Evolutionary conservation across 2,797 vertebrate genomes (phyloP).

Genomic region (Danio choprae): DNA sequence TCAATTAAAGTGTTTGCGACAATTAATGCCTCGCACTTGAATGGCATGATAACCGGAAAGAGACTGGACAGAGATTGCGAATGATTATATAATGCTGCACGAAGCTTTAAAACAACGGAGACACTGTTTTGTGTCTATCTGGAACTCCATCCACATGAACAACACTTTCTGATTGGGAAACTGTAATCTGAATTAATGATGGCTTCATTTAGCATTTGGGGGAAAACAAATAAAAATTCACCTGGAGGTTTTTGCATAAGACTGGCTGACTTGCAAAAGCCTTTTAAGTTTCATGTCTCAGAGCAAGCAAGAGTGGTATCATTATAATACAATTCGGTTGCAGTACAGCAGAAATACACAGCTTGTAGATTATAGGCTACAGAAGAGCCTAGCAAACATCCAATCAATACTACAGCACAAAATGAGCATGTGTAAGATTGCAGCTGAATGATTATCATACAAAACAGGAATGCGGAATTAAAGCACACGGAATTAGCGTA

Average conservation of each 20-base stretch:
- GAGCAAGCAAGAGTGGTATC: neutral
- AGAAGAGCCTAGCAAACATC: neutral
- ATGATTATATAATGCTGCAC: conserved; percentile 41
- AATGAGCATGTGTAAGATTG: conserved; percentile 2
- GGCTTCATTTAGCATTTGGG: conserved; percentile 14
- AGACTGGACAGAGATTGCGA: conserved; percentile 1
- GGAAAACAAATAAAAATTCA: neutral
- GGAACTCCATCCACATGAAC: neutral
- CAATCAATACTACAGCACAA: conserved; percentile 10
- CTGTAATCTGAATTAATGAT: conserved; percentile 24
- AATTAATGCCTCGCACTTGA: conserved; percentile 27
- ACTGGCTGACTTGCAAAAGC: neutral
- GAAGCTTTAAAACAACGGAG: conserved; percentile 18
- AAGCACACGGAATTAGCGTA: neutral
- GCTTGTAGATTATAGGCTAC: conserved; percentile 4
- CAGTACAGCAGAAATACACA: neutral
- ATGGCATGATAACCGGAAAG: neutral
- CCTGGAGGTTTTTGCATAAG: conserved; percentile 7
- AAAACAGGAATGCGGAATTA: conserved; percentile 5
- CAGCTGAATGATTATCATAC: neutral
- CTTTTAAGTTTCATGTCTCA: neutral
- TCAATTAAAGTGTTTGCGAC: conserved; percentile 8
- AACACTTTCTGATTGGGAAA: conserved; percentile 20
- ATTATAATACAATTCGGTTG: conserved; percentile 3
- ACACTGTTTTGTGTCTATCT: conserved; percentile 1